These are phyloP conservation scores for Anoplius nigerrimus DNA, from an alignment of 2,888 invertebrate species.

Conservation along the genomic window DNA sequence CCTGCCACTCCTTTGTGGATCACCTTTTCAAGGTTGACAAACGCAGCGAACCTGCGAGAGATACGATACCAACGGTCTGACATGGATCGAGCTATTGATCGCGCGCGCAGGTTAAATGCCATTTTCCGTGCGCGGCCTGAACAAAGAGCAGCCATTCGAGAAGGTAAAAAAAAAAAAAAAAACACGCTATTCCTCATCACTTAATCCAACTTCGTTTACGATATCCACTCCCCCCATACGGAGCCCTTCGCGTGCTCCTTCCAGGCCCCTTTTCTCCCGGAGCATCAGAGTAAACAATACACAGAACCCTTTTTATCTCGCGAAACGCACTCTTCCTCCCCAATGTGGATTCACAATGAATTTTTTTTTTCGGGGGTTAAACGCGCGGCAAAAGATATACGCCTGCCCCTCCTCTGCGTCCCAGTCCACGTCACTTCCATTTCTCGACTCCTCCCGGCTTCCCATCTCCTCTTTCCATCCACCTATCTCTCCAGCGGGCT, in stretches of 20 bases:
- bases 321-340: conserved; percentile 30
- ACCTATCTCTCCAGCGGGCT: background rate
- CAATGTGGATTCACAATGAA: conserved; percentile 49
- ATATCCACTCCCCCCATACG: no score
- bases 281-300: background rate
- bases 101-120: no score
- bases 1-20: no score
- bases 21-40: no score
- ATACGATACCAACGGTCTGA: no score
- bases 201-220: no score
- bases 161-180: no score
- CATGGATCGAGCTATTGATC: no score
- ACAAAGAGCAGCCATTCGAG: no score
- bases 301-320: background rate
- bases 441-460: background rate
- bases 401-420: background rate
- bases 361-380: conserved; percentile 47
- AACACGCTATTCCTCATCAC: no score
- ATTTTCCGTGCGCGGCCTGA: no score
- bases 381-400: conserved; percentile 30
- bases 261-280: background rate
- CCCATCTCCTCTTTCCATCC: background rate
- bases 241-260: background rate
- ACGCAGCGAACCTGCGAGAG: no score
- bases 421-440: conserved; percentile 3